Percentiles rank a stretch among this genome's conserved stretches.
These are phyloP conservation scores for Drosophila eugracilis DNA, from an alignment of 1,140 invertebrate species.

Conservation along the genomic window DNA sequence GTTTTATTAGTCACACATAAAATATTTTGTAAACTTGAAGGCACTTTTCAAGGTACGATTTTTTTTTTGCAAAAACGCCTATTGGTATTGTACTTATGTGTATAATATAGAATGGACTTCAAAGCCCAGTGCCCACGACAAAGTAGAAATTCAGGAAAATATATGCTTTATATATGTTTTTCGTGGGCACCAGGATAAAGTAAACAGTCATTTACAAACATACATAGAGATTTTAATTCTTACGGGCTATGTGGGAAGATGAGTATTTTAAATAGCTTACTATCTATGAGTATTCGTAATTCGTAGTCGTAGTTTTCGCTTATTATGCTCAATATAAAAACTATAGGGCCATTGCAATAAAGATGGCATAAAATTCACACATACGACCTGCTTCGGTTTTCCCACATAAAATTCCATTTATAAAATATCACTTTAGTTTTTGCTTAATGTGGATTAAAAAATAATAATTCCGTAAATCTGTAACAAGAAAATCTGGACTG, in stretches of 20 bases:
- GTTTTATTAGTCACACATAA: conserved; percentile 72
- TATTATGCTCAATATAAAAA: conserved; percentile 29
- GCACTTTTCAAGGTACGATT: conserved; percentile 48
- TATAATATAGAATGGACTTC: conserved; percentile 42
- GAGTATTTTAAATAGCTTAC: conserved; percentile 43
- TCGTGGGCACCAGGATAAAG: conserved; percentile 21
- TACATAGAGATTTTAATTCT: conserved; percentile 16
- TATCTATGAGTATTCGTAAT: conserved; percentile 68
- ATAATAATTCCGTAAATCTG: neutral
- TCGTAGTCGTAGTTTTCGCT: conserved; percentile 30
- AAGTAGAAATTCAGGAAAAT: conserved; percentile 1
- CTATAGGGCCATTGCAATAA: neutral
- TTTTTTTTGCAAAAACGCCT: conserved; percentile 5
- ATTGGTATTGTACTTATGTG: conserved; percentile 12
- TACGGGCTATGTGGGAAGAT: conserved; percentile 17
- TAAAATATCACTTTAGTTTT: conserved; percentile 6
- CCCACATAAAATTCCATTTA: neutral
- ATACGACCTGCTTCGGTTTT: neutral
- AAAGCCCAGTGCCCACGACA: conserved; percentile 1
- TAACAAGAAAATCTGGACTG: no score
- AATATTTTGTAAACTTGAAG: conserved; percentile 52
- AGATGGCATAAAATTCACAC: conserved; percentile 3
- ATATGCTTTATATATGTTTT: neutral
- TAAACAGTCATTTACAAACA: conserved; percentile 49
- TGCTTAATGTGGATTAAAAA: neutral